A percentile compares a stretch with the other conserved stretches of the same genome.
phyloP scores from a whole-genome alignment of 2,113 vertebrate genomes.

The Centropus bengalensis region DNA sequence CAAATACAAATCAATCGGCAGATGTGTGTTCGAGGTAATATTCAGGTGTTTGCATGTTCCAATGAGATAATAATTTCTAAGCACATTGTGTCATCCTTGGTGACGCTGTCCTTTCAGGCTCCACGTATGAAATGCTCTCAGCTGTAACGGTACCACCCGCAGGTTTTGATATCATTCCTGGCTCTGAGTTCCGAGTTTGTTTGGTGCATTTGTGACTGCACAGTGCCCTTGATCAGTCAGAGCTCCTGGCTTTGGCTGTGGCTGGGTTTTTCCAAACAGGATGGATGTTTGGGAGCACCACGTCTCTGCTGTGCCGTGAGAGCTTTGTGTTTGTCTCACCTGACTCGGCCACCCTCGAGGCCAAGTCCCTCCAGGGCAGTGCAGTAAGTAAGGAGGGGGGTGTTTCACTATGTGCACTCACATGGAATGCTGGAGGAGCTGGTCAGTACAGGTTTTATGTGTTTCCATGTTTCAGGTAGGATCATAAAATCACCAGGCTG shows the following conservation, averaged over 20 bases:
- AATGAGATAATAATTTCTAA: not conserved
- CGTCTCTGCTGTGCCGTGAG: not conserved
- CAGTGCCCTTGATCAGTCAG: not conserved
- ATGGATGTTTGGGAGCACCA: rapidly evolving
- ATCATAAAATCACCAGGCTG: no score
- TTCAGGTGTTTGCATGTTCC: not conserved
- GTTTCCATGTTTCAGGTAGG: not conserved
- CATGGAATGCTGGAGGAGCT: not conserved
- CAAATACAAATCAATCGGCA: not conserved
- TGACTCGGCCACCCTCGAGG: not conserved
- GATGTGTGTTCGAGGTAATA: not conserved
- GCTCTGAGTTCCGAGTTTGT: not conserved
- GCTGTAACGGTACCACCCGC: not conserved
- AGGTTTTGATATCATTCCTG: not conserved
- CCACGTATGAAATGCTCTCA: not conserved
- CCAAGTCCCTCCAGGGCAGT: not conserved
- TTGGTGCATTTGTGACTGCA: not conserved
- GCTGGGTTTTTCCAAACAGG: no score
- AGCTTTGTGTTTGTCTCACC: not conserved
- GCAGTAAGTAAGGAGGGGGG: not conserved
- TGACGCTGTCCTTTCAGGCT: not conserved
- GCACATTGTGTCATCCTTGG: not conserved
- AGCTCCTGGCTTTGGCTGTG: not conserved
- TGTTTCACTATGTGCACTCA: not conserved
- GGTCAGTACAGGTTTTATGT: not conserved